Base-by-base conservation (phyloP, 1,140 invertebrate genomes). In the Aphis craccivora region DNA sequence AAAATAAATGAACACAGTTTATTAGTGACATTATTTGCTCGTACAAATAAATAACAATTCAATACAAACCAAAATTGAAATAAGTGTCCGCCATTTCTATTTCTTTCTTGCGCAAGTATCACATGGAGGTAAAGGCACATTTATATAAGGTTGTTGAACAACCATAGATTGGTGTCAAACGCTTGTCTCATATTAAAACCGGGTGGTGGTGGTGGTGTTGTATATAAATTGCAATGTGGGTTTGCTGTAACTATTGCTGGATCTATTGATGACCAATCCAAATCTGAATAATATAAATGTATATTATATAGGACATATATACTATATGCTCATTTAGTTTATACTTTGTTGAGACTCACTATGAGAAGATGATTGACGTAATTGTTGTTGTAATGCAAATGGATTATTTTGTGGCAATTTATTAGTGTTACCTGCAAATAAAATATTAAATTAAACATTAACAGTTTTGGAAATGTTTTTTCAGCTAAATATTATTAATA, bases 181-280 rank as follows among this genome's bases (percentile, higher is more conserved):
- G 94, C 94, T 91, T 94, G 96, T 95, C 93, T 95, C 94, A 94
- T 95, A 48, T 94, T 96, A 55, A 96, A 96, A 30, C 96, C 96
- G 30, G 96, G 96, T 92, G 96, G 96, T 94, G 95, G 95, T 94
- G 95, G 95, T 94, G 95, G 95, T 94, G 95, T 95, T 88, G 95
- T 95, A 95, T 95, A 96, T 94, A 96, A 95, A 94, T 95, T 94
- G 95, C 95, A 93, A 95, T 95, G 96, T 94, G 96, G 96, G 40
- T 91, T 91, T 67, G 97, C 97, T 93, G 97, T 97, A 94, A 98
- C 96, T 94, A 98, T 98, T 93, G 98, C 98, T 93, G 98, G 98
- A 96, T 98, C 98, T 95, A 98, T 96, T 94, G 97, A 96, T 94
- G 97, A 97, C 97, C 97, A 98, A 95, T 98, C 97, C 93, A 94